Base-by-base conservation (phyloP, 2,797 vertebrate genomes). In the Cryptoblepharus egeriae region DNA sequence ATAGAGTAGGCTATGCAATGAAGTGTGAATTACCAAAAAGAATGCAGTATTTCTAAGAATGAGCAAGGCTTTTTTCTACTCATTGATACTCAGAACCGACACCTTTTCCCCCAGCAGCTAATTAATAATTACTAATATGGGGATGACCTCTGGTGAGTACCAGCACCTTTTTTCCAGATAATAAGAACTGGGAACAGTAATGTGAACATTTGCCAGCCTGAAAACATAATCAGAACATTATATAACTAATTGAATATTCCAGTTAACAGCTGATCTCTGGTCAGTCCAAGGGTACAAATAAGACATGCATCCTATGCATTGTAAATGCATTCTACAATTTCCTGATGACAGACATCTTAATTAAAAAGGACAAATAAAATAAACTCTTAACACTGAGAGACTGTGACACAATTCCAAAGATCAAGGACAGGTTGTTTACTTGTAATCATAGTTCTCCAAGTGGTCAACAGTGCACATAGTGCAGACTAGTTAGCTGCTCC, bases 1-100 rank as follows among this genome's bases (percentile, higher is more conserved):
- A 60, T 64, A 75, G 55, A 75, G 39, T 42, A 42, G 39, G 9
- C 42, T 68, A 49, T 35, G 37, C 64, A 82, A 58, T 69, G 72
- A 82, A 75, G 63, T 58, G 55, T 82, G 55, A 82, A 28, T 15
- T 69, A 64, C 37, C 30, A 37, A 60, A 49, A 64, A 75, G 39
- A 75, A 58, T 42, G 24, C 37, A 69, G 37, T 58, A 30, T 60
- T 69, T 69, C 64, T 52, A 82, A 30, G 64, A 60, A 69, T 30
- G 26, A 68, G n/a, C n/a, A n/a, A n/a, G n/a, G n/a, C n/a, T n/a
- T n/a, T n/a, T n/a, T n/a, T n/a, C n/a, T n/a, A n/a, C n/a, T n/a
- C n/a, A n/a, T n/a, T n/a, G n/a, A n/a, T n/a, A n/a, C n/a, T n/a
- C n/a, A n/a, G n/a, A n/a, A n/a, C n/a, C n/a, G n/a, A n/a, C n/a